These are phyloP conservation scores for Stictonetta naevosa DNA, from an alignment of 2,113 vertebrate species.

Conservation along the genomic window DNA sequence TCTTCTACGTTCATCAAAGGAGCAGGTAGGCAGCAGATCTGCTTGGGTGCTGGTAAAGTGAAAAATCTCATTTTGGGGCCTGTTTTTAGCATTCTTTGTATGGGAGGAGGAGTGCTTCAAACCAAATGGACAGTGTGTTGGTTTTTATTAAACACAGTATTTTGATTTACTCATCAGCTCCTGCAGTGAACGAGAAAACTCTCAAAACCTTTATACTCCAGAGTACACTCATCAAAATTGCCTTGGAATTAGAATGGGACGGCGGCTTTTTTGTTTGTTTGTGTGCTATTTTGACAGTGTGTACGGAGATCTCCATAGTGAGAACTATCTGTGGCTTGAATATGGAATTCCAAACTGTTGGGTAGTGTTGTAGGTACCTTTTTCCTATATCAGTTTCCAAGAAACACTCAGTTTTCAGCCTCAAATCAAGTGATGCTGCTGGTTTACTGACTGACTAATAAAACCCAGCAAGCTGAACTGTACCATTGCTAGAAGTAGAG, in stretches of 20 bases:
- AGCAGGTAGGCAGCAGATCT: not conserved
- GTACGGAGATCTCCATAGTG: constrained; percentile 73
- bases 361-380: constrained; percentile 59
- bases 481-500: constrained; percentile 39
- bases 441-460: constrained; percentile 57
- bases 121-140: not conserved
- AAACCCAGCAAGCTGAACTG: constrained; percentile 50
- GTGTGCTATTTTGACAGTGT: constrained; percentile 71
- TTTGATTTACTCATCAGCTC: constrained; percentile 44
- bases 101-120: not conserved
- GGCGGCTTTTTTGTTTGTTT: constrained; percentile 29
- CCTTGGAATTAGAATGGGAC: constrained; percentile 13
- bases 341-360: constrained; percentile 21
- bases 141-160: not conserved
- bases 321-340: constrained; percentile 67
- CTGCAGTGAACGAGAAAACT: constrained; percentile 41
- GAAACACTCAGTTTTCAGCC: constrained; percentile 15
- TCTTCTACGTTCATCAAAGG: not conserved
- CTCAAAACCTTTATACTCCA: constrained; percentile 52
- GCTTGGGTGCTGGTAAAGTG: constrained; percentile 5
- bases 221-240: constrained; percentile 56
- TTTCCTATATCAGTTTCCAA: constrained; percentile 66
- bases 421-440: constrained; percentile 31
- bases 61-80: not conserved
- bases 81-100: constrained; percentile 3